phyloP scores from a whole-genome alignment of 1,140 invertebrate genomes.

The Reticulitermes speratus region DNA sequence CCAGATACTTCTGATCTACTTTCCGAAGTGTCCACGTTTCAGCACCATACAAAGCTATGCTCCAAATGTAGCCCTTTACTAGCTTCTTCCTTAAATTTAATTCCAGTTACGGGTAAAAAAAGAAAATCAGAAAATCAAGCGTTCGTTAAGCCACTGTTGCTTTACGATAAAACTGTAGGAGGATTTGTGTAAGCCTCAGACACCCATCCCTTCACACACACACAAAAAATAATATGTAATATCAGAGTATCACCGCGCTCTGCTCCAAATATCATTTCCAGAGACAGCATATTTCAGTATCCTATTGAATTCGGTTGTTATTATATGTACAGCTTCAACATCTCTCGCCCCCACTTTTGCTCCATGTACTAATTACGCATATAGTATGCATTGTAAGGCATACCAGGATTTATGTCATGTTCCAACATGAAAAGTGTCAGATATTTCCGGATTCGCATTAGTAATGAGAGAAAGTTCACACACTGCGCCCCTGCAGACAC shows the following conservation, averaged over 20 bases:
- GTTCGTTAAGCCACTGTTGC: neutral
- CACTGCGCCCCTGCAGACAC: too few species aligned
- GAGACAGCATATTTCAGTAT: neutral
- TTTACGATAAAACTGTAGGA: neutral
- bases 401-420: neutral
- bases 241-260: neutral
- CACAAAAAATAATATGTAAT: neutral
- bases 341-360: too few species aligned
- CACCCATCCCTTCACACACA: neutral
- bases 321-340: neutral
- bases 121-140: neutral
- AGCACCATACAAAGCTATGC: too few species aligned
- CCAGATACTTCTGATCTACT: too few species aligned
- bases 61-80: too few species aligned
- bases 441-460: neutral
- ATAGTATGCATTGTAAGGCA: neutral
- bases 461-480: neutral
- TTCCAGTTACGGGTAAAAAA: too few species aligned
- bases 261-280: neutral
- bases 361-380: neutral
- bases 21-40: too few species aligned
- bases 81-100: too few species aligned
- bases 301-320: neutral
- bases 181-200: neutral
- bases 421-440: neutral